Evolutionary conservation across 2,888 invertebrate genomes (phyloP), one percentile per base, ranked within the genome.

Genomic region (Mellilla xanthometata): DNA sequence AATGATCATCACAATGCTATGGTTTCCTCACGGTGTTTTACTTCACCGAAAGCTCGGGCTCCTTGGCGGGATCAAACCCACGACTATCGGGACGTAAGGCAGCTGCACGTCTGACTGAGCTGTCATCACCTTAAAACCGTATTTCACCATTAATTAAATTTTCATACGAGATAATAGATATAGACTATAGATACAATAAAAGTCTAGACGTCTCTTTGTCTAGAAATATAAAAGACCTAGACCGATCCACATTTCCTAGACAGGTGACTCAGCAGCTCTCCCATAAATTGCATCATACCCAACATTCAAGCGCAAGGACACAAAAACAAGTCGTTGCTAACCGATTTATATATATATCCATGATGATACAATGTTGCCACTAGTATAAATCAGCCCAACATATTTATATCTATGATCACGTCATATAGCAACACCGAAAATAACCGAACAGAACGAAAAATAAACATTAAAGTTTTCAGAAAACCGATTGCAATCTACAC

Each of bases 361-460:
- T 33, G 29, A 29, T 26, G 33, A 47, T 54, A 47, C 39, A 55
- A 40, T 27, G 47, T 52, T 52, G 46, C 51, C 39, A 40, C 23
- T 19, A 6, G 27, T 39, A 52, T 52, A 52, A 55, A 49, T 52
- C 49, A 49, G 39, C 39, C 30, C 13, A 45, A 33, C 24, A 33
- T 33, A 29, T 50, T 53, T 56, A 52, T 50, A 52, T 53, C 49
- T 40, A 47, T 42, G 29, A 39, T 29, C 49, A 42, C 46, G 41
- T 47, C 51, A 51, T 44, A 22, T 28, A 36, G 41, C 47, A 41
- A 36, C 45, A 43, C 39, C 39, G 32, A 40, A 39, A 47, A 49
- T 45, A 44, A 23, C 19, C 27, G 24, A 24, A 36, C 33, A 28
- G 38, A 38, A 11, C 22, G 23, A 33, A 39, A 44, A 28, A 38